A percentile compares a stretch with the other conserved stretches of the same genome.
phyloP scores from a whole-genome alignment of 2,113 vertebrate species.

The Elephas maximus region DNA sequence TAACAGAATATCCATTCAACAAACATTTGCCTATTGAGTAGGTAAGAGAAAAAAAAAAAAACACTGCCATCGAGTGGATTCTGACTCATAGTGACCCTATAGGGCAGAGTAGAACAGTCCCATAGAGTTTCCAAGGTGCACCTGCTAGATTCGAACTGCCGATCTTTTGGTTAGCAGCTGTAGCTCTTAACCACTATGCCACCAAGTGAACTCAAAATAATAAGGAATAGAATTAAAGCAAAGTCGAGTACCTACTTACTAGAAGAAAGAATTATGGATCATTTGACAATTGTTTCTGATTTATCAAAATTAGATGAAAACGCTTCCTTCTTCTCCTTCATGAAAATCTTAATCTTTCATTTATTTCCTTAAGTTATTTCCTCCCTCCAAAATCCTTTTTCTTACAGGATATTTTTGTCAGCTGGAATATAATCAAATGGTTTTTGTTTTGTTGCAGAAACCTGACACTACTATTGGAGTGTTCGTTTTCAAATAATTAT shows the following conservation, averaged over 20 bases:
- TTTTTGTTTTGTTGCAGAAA: neutral
- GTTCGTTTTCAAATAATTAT: neutral
- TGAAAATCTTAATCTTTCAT: neutral
- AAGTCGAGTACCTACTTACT: neutral
- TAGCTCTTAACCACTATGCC: no score
- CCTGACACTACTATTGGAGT: neutral
- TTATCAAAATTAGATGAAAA: neutral
- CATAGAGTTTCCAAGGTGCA: no score
- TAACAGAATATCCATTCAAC: neutral
- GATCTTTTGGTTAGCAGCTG: no score
- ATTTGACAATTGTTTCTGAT: neutral
- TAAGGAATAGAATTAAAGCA: neutral
- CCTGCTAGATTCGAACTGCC: no score
- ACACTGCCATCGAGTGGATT: no score
- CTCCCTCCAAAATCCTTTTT: neutral
- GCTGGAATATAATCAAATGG: neutral
- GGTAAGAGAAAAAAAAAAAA: neutral
- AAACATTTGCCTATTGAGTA: neutral
- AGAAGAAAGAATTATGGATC: neutral
- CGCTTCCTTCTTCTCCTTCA: neutral
- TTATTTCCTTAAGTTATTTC: neutral
- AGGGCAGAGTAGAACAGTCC: no score
- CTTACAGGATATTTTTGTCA: neutral
- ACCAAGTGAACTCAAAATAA: neutral
- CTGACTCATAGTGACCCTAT: no score